Evolutionary conservation across 2,113 vertebrate species (phyloP), one percentile per base, ranked within the genome.

Genomic region (Scatophagus argus): DNA sequence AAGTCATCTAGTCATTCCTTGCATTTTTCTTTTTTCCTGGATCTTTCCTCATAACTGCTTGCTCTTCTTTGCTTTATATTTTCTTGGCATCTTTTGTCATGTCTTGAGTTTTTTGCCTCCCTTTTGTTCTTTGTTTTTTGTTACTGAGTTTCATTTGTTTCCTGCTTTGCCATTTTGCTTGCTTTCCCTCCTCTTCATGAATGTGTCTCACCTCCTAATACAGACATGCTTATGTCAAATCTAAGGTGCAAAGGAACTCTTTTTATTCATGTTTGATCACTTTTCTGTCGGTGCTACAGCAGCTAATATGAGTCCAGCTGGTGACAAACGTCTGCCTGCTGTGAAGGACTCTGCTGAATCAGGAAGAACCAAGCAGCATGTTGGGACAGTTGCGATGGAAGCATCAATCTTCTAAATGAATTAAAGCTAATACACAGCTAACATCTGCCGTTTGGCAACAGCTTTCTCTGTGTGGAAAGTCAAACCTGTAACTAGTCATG

Each of bases 351-450:
- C 76, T 88, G 89, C 87, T 89, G 89, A 89, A 49, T 91, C 89
- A 87, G 87, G 82, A 23, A 38, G 68, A 86, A 74, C 0, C 39
- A 1, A 60, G 54, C 43, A 39, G 32, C 34, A 51, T 46, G 79
- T 70, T 56, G 88, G 77, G 83, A 83, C 66, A n/a, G 34, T n/a
- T 0, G 11, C 21, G 75, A 79, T 34, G 74, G 77, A 82, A n/a
- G 27, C 84, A 90, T 90, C 89, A 54, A 79, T 90, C 89, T 88
- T 79, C 58, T 83, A 79, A 88, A 88, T 87, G 84, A 87, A 81
- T 88, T 87, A 87, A 82, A 77, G 73, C 62, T 79, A 70, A 87
- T 60, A 27, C 60, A n/a, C n/a, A n/a, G n/a, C n/a, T n/a, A 85
- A 85, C 89, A 88, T 82, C 89, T 90, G 89, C 70, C 31, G 58